Conservation (phyloP, 92 coral and sea anemone species). For the Phymanthus crucifer region DNA sequence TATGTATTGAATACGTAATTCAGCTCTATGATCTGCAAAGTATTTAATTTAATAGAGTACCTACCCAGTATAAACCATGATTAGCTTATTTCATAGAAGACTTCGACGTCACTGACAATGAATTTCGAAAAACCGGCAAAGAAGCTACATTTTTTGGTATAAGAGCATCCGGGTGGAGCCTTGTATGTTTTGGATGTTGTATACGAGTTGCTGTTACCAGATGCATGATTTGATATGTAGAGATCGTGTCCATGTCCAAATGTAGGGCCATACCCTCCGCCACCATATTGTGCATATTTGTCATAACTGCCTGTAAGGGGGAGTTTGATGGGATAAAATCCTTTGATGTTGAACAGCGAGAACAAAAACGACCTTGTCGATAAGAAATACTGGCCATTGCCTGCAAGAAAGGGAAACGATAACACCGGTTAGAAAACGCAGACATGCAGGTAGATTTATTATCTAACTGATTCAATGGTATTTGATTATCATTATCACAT, state of each 20-base stretch:
- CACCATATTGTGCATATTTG: not conserved
- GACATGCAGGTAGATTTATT: too few relatives aligned
- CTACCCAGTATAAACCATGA: too few relatives aligned
- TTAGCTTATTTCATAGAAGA: not conserved
- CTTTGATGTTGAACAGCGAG: not conserved
- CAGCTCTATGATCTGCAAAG: too few relatives aligned
- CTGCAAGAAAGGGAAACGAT: not conserved
- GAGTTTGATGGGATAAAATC: not conserved
- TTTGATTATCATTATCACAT: too few relatives aligned
- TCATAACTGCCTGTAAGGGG: too few relatives aligned
- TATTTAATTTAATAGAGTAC: too few relatives aligned
- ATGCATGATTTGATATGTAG: not conserved
- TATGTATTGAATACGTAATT: too few relatives aligned
- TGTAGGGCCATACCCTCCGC: not conserved
- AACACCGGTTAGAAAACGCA: too few relatives aligned
- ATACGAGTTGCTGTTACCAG: not conserved
- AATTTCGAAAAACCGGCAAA: not conserved
- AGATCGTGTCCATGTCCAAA: constrained; percentile 8
- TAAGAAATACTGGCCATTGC: not conserved
- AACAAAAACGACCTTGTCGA: not conserved
- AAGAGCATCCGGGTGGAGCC: not conserved
- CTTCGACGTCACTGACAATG: not conserved
- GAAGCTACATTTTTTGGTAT: not conserved
- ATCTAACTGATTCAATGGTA: too few relatives aligned
- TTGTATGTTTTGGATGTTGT: not conserved